Percentiles rank a stretch among this genome's conserved stretches.
Conservation (phyloP, 2,888 invertebrate genomes). For the Cephus runcator region DNA sequence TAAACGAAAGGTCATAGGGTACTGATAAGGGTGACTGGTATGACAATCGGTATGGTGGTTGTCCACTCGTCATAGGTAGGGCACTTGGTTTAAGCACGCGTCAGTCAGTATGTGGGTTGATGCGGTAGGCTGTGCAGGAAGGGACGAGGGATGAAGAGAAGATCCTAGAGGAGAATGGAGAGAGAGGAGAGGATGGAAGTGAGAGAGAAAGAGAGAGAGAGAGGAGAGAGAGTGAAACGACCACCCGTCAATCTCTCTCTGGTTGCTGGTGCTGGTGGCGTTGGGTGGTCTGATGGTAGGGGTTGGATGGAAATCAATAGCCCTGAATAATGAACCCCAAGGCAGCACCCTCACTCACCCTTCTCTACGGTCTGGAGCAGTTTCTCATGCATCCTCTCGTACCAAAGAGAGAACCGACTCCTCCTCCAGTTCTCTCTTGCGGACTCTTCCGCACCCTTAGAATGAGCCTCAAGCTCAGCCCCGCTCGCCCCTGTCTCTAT, state of each 20-base stretch:
- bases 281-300: constrained; percentile 53
- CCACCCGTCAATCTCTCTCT: constrained; percentile 48
- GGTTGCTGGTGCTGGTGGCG: constrained; percentile 44
- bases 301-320: constrained; percentile 65
- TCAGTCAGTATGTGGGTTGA: constrained; percentile 49
- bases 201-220: constrained; percentile 24
- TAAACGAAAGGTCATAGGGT: background rate
- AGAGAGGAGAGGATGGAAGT: constrained; percentile 18
- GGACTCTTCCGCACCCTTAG: background rate
- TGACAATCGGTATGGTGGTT: constrained; percentile 8
- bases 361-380: constrained; percentile 54
- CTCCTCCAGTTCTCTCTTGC: constrained; percentile 4
- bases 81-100: constrained; percentile 47
- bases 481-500: too few species aligned
- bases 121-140: constrained; percentile 24
- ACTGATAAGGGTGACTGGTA: background rate
- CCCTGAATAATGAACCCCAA: constrained; percentile 65
- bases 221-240: constrained; percentile 14
- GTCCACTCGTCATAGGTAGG: constrained; percentile 30
- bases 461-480: background rate
- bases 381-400: constrained; percentile 57
- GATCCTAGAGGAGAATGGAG: constrained; percentile 12
- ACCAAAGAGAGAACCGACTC: constrained; percentile 23
- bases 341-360: constrained; percentile 55
- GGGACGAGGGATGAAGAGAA: constrained; percentile 10